phyloP scores from a whole-genome alignment of 92 coral and sea anemone species.

The Phenganax subtilis region DNA sequence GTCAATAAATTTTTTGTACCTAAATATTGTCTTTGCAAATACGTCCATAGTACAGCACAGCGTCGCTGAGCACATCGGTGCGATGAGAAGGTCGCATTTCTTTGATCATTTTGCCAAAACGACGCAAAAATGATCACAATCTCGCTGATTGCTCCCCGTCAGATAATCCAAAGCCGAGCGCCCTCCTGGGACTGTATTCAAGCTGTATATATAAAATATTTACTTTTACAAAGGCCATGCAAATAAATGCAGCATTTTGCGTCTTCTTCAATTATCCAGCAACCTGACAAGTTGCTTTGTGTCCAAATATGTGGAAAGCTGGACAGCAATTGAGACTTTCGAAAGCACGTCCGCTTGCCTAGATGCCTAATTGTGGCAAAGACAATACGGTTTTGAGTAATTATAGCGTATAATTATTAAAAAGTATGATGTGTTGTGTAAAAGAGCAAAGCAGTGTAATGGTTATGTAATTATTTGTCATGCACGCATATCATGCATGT shows the following conservation, averaged over 20 bases:
- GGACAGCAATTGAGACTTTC: neutral
- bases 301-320: constrained; percentile 15
- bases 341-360: neutral
- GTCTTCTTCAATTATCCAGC: neutral
- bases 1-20: neutral
- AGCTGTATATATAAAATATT: neutral
- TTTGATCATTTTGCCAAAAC: constrained; percentile 17
- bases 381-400: too few species aligned
- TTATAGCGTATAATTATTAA: too few species aligned
- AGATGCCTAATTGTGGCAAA: neutral
- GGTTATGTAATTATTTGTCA: neutral
- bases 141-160: constrained; percentile 17
- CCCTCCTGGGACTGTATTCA: constrained; percentile 15
- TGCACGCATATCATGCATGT: neutral
- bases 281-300: constrained; percentile 24
- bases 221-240: neutral
- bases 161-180: neutral
- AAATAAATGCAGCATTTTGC: neutral
- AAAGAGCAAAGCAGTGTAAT: neutral
- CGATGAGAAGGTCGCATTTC: constrained; percentile 20
- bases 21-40: neutral
- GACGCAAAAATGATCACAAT: constrained; percentile 7
- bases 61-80: constrained; percentile 6
- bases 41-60: constrained; percentile 10
- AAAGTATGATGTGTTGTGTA: neutral